Evolutionary conservation across 2,113 vertebrate species (phyloP).

Genomic region (Cercocebus atys): DNA sequence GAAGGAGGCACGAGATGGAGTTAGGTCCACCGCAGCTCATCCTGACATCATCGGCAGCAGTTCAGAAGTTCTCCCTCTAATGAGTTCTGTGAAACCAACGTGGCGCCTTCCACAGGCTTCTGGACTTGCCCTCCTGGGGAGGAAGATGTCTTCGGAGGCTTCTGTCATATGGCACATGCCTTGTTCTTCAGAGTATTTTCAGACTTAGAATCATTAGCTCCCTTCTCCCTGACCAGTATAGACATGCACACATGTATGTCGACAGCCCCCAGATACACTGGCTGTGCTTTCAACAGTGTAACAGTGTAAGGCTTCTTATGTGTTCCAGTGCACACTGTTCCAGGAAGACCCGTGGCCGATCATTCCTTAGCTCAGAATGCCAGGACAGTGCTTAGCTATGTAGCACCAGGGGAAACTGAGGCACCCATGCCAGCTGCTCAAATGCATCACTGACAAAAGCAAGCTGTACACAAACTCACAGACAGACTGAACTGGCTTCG

Average conservation of each 20-base stretch:
- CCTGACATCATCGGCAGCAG: accelerated
- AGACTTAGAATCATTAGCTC: background rate
- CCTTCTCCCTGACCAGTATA: too few species aligned
- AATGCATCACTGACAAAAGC: accelerated
- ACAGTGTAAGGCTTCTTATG: too few species aligned
- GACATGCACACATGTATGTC: accelerated
- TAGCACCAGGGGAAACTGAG: background rate
- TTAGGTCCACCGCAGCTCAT: background rate
- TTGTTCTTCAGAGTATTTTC: background rate
- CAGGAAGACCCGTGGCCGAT: background rate
- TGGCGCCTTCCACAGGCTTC: background rate
- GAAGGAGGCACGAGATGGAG: background rate
- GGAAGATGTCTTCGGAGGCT: background rate
- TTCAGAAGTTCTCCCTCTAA: background rate
- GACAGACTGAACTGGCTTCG: too few species aligned
- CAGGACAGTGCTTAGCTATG: background rate
- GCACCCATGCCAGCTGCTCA: background rate
- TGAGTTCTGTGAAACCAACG: background rate
- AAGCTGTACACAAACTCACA: too few species aligned
- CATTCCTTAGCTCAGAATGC: background rate
- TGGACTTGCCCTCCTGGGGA: background rate
- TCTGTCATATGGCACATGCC: accelerated
- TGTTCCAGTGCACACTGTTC: too few species aligned
- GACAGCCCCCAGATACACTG: background rate
- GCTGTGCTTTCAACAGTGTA: background rate